phyloP scores from a whole-genome alignment of 2,113 vertebrate species.

The Ivindomyrus marchei region DNA sequence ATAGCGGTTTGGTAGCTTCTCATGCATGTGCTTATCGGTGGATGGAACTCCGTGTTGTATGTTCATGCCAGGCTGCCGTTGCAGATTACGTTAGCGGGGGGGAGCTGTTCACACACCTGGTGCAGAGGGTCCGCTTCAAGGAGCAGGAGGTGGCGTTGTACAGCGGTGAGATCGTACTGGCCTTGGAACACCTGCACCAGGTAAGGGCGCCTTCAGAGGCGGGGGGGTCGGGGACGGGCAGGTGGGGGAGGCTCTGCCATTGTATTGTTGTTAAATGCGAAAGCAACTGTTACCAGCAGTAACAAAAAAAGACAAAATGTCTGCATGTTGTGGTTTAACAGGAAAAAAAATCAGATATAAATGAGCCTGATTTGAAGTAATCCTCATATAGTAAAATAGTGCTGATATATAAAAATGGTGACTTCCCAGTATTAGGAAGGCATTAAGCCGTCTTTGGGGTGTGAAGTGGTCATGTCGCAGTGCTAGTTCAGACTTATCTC shows the following conservation, averaged over 20 bases:
- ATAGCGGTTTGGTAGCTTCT: background rate
- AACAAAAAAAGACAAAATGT: background rate
- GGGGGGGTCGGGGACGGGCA: background rate
- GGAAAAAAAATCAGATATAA: background rate
- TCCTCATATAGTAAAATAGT: background rate
- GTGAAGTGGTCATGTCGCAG: background rate
- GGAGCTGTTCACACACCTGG: conserved; percentile 86
- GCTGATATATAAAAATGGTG: background rate
- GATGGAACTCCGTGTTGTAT: background rate
- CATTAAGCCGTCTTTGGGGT: background rate
- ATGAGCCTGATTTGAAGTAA: background rate
- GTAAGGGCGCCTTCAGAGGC: conserved; percentile 49
- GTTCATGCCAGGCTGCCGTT: conserved; percentile 14
- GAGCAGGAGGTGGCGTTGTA: conserved; percentile 88
- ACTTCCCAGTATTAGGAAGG: background rate
- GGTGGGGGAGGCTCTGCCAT: background rate
- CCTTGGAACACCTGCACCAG: conserved; percentile 92
- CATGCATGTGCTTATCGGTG: background rate
- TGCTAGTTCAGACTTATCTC: background rate
- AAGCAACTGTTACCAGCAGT: background rate
- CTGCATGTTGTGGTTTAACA: background rate
- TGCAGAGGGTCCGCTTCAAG: conserved; percentile 89
- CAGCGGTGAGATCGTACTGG: conserved; percentile 87
- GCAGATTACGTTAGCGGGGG: conserved; percentile 96
- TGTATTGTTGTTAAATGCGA: background rate